A percentile compares a stretch with the other conserved stretches of the same genome.
Conservation (phyloP, 2,888 invertebrate genomes). For the Drosophila peninsularis region DNA sequence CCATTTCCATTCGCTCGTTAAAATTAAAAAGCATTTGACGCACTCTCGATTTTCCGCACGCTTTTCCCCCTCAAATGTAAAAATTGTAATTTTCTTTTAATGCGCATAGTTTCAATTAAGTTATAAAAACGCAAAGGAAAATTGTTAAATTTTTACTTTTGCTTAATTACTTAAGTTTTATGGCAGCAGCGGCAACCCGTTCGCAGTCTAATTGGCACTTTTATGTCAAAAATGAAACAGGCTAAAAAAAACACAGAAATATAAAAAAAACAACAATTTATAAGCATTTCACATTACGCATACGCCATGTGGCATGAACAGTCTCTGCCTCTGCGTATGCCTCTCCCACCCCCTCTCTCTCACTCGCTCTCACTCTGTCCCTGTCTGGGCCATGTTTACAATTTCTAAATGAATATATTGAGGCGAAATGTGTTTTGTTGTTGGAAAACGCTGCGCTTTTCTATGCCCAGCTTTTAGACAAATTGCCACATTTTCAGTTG, state of each 20-base stretch:
- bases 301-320: constrained; percentile 69
- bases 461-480: constrained; percentile 71
- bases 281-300: constrained; percentile 66
- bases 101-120: constrained; percentile 70
- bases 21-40: constrained; percentile 68
- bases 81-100: constrained; percentile 54
- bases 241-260: constrained; percentile 21
- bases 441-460: constrained; percentile 60
- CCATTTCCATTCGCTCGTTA: constrained; percentile 67
- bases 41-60: constrained; percentile 35
- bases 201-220: constrained; percentile 70
- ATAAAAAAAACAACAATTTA: constrained; percentile 30
- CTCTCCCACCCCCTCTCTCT: neutral
- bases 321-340: neutral
- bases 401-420: constrained; percentile 62
- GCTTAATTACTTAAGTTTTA: constrained; percentile 74
- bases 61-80: constrained; percentile 22
- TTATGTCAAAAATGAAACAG: constrained; percentile 60
- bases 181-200: constrained; percentile 29
- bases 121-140: constrained; percentile 58
- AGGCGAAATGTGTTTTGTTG: constrained; percentile 63
- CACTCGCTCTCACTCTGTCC: neutral
- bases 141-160: constrained; percentile 49
- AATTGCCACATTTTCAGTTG: constrained; percentile 66
- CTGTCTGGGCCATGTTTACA: constrained; percentile 69